Base-by-base conservation (phyloP, 2,113 vertebrate genomes). In the Sceloporus undulatus region DNA sequence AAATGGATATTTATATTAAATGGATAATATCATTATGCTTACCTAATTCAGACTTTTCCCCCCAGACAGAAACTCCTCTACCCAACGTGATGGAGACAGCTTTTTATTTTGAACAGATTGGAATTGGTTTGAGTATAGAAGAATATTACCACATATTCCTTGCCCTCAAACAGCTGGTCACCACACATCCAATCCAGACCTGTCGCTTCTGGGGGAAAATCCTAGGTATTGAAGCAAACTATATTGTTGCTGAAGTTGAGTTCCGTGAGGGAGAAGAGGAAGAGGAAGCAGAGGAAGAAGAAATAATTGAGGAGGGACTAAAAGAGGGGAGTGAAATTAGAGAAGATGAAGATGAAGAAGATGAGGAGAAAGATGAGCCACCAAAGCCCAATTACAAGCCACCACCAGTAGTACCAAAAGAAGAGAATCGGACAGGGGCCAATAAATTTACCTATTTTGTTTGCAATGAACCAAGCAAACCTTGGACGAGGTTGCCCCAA, bases 191-290 rank as follows among this genome's bases (percentile, higher is more conserved):
- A 25, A 94, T 99, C 84, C 97, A 96, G 80, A 97, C 71, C 59
- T 99, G 98, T 89, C 96, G 98, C 68, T 97, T 99, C 91, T 99
- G 99, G 99, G 99, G 99, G 8, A 99, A 99, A 93, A 97, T 99
- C 87, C 89, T 99, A 86, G 99, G 98, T 19, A 94, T 94, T 38
- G 95, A 97, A 85, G 96, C 93, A 91, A 98, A 96, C 95, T 99
- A 99, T 40, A 95, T 99, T 82, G 89, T 99, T 81, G 98, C 98
- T 40, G 98, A 99, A 96, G 98, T 96, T 40, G 97, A 98, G 85
- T 97, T 96, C 85, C 94, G 91, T 40, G 98, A 98, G 9, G 97
- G 96, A 6, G 98, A 97, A 85, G 98, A 97, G 34, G 98, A 98
- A 10, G 97, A 98, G 38, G 98, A 98, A 79, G 85, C 92, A 14